phyloP scores from a whole-genome alignment of 2,797 vertebrate genomes.

The Sebastes oblongus region DNA sequence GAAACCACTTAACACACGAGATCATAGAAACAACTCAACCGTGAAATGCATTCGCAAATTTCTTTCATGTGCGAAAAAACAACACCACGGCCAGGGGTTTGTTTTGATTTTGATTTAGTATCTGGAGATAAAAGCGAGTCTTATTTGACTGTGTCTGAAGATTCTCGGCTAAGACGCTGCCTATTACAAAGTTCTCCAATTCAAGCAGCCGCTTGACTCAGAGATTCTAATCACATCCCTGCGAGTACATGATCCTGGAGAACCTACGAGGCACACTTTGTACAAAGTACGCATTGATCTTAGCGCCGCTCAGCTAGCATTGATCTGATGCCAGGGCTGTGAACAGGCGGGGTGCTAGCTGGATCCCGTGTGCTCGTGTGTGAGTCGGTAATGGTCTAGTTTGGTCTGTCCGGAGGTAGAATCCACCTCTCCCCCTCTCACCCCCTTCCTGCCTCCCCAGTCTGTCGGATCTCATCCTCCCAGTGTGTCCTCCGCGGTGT shows the following conservation, averaged over 20 bases:
- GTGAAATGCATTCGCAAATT: conserved; percentile 13
- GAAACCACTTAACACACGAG: conserved; percentile 5
- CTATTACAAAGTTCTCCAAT: conserved; percentile 19
- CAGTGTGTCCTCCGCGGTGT: conserved; percentile 54
- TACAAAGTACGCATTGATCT: conserved; percentile 53
- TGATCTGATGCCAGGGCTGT: conserved; percentile 40
- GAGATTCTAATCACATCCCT: conserved; percentile 43
- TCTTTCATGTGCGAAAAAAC: conserved; percentile 32
- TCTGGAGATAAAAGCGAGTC: conserved; percentile 11
- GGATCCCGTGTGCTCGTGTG: background rate
- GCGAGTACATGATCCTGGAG: conserved; percentile 31
- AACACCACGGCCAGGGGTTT: conserved; percentile 1
- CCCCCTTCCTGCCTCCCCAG: conserved; percentile 36
- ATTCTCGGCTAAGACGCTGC: conserved; percentile 3
- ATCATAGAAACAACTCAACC: background rate
- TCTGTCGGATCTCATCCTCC: conserved; percentile 61
- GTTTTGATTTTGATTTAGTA: conserved; percentile 3
- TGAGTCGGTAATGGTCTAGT: conserved; percentile 36
- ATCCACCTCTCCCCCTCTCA: background rate
- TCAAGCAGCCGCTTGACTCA: conserved; percentile 14
- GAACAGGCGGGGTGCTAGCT: conserved; percentile 13
- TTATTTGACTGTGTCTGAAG: conserved; percentile 14
- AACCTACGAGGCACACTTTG: conserved; percentile 32
- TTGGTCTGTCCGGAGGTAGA: conserved; percentile 35
- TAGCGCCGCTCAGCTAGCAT: conserved; percentile 1